phyloP scores from a whole-genome alignment of 2,113 vertebrate species.

The Sander lucioperca region DNA sequence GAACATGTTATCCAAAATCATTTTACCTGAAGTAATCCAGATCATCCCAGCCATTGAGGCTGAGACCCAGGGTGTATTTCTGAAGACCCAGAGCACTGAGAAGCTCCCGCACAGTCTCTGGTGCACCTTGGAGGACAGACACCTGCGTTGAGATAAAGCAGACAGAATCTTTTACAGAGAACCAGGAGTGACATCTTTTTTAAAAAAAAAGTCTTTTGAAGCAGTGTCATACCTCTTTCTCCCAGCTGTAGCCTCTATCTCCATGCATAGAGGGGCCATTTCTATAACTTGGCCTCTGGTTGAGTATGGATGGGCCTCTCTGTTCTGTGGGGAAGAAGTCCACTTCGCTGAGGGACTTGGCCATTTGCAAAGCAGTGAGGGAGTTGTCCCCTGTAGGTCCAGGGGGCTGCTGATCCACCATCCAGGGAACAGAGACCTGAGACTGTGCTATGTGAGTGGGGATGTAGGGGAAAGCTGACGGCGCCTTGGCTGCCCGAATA shows the following conservation, averaged over 20 bases:
- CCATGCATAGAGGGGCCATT: conserved; percentile 68
- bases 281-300: conserved; percentile 61
- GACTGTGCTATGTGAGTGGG: conserved; percentile 48
- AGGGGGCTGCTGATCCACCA: conserved; percentile 50
- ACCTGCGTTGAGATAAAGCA: conserved; percentile 68
- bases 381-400: conserved; percentile 83
- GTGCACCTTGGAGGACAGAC: conserved; percentile 80
- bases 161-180: neutral
- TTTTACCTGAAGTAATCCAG: conserved; percentile 85
- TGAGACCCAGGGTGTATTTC: conserved; percentile 79
- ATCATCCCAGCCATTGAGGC: conserved; percentile 85
- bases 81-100: conserved; percentile 81
- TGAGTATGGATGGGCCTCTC: conserved; percentile 43
- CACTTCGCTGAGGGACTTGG: conserved; percentile 84
- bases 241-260: conserved; percentile 76
- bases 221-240: conserved; percentile 77
- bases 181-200: neutral
- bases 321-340: conserved; percentile 72
- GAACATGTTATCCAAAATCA: neutral
- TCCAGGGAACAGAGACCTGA: conserved; percentile 72
- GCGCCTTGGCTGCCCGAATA: conserved; percentile 49
- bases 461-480: conserved; percentile 70
- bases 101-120: conserved; percentile 79
- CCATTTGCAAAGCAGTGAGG: conserved; percentile 84
- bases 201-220: neutral